Base-by-base conservation (phyloP, 2,113 vertebrate genomes). In the Cardinalis cardinalis region DNA sequence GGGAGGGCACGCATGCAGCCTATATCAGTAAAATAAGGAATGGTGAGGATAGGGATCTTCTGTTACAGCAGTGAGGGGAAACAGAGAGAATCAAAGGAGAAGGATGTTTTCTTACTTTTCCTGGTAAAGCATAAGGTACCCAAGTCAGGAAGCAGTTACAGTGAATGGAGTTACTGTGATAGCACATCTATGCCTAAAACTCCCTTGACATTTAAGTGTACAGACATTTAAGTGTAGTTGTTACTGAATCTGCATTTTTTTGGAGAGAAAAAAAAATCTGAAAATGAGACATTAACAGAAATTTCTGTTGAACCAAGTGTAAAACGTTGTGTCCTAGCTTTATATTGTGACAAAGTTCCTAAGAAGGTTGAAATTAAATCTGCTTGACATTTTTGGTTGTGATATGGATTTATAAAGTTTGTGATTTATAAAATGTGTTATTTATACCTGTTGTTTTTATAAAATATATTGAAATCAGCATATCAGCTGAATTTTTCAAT, bases 121-220 rank as follows among this genome's bases (percentile, higher is more conserved):
- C 59, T 55, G 24, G 29, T 73, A 43, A 88, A 85, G 24, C 55
- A 56, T 66, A 38, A 73, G 55, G 36, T 28, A 28, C 14, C 58
- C 3, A 3, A 43, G 58, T 43, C 0, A 1, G 49, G 29, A 76
- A 59, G 63, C 82, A 79, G 51, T n/a, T 86, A 60, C 18, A 64
- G 56, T 0, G 4, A 60, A 8, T 0, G 0, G 32, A 77, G 36
- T 61, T 82, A 38, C 61, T 82, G 51, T 31, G 55, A 36, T 56
- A 58, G 29, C 41, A 72, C 49, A 75, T 75, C 44, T 79, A 29
- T 68, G 74, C 66, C 81, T 72, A 34, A 85, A 79, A 82, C 58
- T 78, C 36, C 38, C 19, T 63, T 60, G 89, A 36, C 34, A 41
- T 92, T 92, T 60, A 53, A 69, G 43, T 79, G 84, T 32, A 49